Percentiles rank a stretch among this genome's conserved stretches.
These are phyloP conservation scores for Apamea crenata DNA, from an alignment of 2,888 invertebrate species.

Conservation along the genomic window DNA sequence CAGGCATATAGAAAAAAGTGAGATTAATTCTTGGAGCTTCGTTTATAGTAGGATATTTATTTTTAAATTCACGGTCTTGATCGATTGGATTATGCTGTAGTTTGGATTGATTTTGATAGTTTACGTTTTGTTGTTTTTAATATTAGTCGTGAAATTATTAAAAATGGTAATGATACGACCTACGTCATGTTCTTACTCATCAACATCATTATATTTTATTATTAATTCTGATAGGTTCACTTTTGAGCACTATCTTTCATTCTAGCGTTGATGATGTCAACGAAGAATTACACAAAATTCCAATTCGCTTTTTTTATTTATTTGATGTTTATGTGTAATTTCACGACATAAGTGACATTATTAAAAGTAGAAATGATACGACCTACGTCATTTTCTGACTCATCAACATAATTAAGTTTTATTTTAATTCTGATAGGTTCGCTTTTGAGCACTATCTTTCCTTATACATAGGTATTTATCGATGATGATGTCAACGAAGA, in stretches of 20 bases:
- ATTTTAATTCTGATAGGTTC: background rate
- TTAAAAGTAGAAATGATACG: slow-evolving; percentile 1
- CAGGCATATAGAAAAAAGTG: slow-evolving; percentile 58
- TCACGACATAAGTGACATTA: too few relatives aligned
- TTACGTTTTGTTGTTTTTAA: slow-evolving; percentile 8
- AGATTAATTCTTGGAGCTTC: slow-evolving; percentile 56
- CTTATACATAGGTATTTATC: too few relatives aligned
- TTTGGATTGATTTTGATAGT: slow-evolving; percentile 18
- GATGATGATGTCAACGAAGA: slow-evolving; percentile 23
- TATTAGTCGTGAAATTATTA: background rate
- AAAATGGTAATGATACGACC: background rate
- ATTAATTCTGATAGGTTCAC: background rate
- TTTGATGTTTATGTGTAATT: background rate
- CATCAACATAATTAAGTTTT: background rate
- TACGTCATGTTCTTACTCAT: background rate
- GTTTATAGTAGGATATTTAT: slow-evolving; percentile 47
- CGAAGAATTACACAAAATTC: background rate
- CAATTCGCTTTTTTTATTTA: background rate
- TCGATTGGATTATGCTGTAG: slow-evolving; percentile 24
- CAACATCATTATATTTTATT: background rate
- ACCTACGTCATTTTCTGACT: background rate
- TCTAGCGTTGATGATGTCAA: slow-evolving; percentile 21
- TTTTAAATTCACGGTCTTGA: slow-evolving; percentile 45
- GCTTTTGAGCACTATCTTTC: background rate
- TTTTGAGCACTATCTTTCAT: background rate